Conservation (phyloP, 92 coral and sea anemone genomes). For the Paramuricea clavata region DNA sequence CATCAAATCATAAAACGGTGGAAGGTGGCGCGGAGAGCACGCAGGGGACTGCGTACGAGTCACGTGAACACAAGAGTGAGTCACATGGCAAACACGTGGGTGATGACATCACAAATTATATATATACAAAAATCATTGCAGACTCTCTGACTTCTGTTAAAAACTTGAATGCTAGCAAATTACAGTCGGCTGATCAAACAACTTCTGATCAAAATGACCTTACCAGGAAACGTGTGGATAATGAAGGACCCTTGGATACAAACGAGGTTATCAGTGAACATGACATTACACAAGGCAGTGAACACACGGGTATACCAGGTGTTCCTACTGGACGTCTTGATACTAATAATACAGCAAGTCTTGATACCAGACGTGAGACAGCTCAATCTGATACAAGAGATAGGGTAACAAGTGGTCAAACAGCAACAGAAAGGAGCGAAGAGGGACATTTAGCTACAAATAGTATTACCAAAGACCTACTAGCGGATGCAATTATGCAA, state of each 20-base stretch:
- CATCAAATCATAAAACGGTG: not conserved
- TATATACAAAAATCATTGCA: constrained; percentile 12
- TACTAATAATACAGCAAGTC: too few species aligned
- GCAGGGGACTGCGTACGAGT: not conserved
- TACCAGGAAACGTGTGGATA: not conserved
- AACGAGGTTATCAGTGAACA: not conserved
- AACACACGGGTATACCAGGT: too few species aligned
- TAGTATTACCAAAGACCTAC: constrained; percentile 62
- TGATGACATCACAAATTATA: constrained; percentile 31
- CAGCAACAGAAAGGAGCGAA: not conserved
- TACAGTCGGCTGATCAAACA: not conserved
- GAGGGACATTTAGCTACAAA: not conserved
- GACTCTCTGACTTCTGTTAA: constrained; percentile 11
- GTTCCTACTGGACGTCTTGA: too few species aligned
- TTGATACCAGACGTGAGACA: too few species aligned
- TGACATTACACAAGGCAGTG: not conserved
- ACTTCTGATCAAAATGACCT: not conserved
- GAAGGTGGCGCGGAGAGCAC: not conserved
- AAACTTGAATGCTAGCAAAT: not conserved
- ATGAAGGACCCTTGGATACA: not conserved
- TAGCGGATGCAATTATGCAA: constrained; percentile 89
- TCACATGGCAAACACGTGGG: not conserved
- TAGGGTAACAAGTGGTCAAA: not conserved
- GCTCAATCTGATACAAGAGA: not conserved
- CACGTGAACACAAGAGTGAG: not conserved